Percentiles rank a stretch among this genome's conserved stretches.
These are phyloP conservation scores for Crossocerus cetratus DNA, from an alignment of 2,888 invertebrate species.

Conservation along the genomic window DNA sequence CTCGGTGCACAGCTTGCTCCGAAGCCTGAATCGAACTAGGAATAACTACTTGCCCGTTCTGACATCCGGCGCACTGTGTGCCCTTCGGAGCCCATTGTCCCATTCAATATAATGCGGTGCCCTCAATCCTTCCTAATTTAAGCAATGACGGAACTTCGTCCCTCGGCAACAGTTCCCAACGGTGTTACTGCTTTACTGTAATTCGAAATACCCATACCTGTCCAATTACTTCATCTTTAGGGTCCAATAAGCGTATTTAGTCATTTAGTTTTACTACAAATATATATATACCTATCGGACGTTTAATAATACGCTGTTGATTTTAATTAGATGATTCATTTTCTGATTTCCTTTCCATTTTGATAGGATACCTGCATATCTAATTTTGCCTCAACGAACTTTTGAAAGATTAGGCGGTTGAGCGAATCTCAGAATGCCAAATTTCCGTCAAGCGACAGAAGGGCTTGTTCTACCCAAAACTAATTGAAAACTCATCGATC, in stretches of 20 bases:
- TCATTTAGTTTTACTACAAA: too few relatives aligned
- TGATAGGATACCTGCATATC: too few relatives aligned
- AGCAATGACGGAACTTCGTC: slow-evolving; percentile 43
- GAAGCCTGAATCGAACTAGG: slow-evolving; percentile 53
- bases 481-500: slow-evolving; percentile 64
- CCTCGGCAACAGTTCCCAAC: slow-evolving; percentile 18
- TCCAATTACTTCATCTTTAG: too few relatives aligned
- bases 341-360: too few relatives aligned
- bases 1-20: slow-evolving; percentile 59
- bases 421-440: slow-evolving; percentile 40
- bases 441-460: slow-evolving; percentile 53
- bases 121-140: slow-evolving; percentile 55
- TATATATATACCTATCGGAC: too few relatives aligned
- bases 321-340: too few relatives aligned
- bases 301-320: too few relatives aligned
- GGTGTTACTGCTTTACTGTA: too few relatives aligned
- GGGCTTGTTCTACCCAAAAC: slow-evolving; percentile 59
- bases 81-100: slow-evolving; percentile 41
- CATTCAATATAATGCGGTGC: slow-evolving; percentile 60
- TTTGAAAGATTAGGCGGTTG: too few relatives aligned
- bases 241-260: too few relatives aligned
- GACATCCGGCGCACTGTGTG: slow-evolving; percentile 6
- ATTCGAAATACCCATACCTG: too few relatives aligned
- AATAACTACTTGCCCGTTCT: slow-evolving; percentile 50
- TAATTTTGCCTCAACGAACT: too few relatives aligned